Conservation (phyloP, 2,888 invertebrate genomes). For the Morinoia aosen region DNA sequence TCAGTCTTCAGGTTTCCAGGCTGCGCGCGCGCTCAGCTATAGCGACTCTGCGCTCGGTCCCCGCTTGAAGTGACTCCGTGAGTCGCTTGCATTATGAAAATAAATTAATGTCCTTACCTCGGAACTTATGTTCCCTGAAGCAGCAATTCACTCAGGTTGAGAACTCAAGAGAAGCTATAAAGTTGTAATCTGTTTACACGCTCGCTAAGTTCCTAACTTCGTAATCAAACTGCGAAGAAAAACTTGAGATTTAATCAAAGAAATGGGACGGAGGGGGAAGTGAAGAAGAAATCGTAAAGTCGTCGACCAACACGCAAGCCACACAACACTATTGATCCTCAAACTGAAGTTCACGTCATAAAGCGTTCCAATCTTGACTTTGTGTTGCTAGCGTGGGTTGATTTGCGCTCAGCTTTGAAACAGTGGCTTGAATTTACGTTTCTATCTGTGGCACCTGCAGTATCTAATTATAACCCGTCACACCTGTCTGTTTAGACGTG, state of each 20-base stretch:
- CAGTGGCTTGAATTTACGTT: too few species aligned
- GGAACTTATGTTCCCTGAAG: constrained; percentile 52
- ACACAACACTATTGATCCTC: neutral
- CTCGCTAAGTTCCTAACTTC: constrained; percentile 50
- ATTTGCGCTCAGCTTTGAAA: neutral
- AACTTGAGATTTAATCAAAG: constrained; percentile 44
- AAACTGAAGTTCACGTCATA: neutral
- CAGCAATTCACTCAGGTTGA: constrained; percentile 42
- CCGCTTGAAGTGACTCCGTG: neutral
- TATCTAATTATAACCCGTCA: too few species aligned
- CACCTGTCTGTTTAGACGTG: neutral
- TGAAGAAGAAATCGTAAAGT: neutral
- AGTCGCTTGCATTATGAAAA: neutral
- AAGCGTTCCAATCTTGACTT: neutral
- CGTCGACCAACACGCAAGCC: neutral
- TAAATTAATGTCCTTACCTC: constrained; percentile 46
- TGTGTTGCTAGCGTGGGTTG: neutral
- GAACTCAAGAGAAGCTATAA: constrained; percentile 49
- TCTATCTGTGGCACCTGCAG: too few species aligned
- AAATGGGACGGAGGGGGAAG: constrained; percentile 15
- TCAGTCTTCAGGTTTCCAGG: neutral
- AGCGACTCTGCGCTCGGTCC: neutral
- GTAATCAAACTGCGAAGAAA: constrained; percentile 51
- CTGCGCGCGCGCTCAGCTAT: neutral
- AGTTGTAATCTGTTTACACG: constrained; percentile 56